phyloP scores from a whole-genome alignment of 1,140 invertebrate genomes.

The Drosophila nigrodunni region DNA sequence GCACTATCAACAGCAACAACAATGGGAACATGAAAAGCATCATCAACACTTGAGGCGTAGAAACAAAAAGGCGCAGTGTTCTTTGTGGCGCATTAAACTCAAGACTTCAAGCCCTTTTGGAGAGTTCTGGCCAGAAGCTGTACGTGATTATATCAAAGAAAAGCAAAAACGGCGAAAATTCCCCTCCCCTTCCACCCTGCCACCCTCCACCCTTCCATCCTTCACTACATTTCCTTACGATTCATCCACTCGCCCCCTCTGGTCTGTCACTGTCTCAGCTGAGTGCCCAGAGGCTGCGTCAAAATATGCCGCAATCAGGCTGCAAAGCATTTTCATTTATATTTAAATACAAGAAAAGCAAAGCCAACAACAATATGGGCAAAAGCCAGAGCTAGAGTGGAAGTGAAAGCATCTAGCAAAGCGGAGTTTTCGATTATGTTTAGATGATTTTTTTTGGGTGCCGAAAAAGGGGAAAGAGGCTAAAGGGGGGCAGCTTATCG shows the following conservation, averaged over 20 bases:
- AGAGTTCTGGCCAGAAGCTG: constrained; percentile 65
- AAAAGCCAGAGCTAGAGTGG: background rate
- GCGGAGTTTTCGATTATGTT: constrained; percentile 79
- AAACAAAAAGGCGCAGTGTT: constrained; percentile 62
- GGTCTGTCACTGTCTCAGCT: constrained; percentile 33
- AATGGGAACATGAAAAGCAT: constrained; percentile 17
- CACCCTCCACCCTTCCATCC: background rate
- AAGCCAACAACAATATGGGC: constrained; percentile 29
- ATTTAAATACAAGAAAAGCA: constrained; percentile 73
- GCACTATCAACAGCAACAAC: background rate
- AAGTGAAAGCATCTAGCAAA: constrained; percentile 38
- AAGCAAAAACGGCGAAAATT: constrained; percentile 52
- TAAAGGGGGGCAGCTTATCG: constrained; percentile 66
- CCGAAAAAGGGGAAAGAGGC: too few species aligned
- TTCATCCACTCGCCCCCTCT: background rate
- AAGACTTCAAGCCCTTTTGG: constrained; percentile 61
- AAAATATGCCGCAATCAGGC: constrained; percentile 81
- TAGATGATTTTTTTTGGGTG: constrained; percentile 59
- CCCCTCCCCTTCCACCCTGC: background rate
- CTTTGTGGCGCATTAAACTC: constrained; percentile 74
- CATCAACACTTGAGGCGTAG: constrained; percentile 54
- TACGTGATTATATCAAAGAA: constrained; percentile 82
- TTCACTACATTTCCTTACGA: background rate
- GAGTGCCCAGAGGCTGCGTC: constrained; percentile 70
- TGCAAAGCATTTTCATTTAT: constrained; percentile 83